Percentiles rank a stretch among this genome's conserved stretches.
Conservation (phyloP, 2,888 invertebrate species). For the Aporophyla lueneburgensis region DNA sequence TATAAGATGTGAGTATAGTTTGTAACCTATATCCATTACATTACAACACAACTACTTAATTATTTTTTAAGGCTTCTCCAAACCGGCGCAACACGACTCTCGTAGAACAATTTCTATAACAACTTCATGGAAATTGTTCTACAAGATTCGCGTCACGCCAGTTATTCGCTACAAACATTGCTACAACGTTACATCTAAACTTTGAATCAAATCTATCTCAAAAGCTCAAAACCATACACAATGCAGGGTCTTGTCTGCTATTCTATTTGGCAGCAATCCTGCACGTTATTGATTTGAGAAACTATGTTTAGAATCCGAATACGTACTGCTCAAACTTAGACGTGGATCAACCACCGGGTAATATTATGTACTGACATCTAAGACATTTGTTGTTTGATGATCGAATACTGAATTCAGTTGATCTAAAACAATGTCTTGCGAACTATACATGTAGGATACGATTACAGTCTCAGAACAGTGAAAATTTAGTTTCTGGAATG, state of each 20-base stretch:
- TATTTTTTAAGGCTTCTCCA: neutral
- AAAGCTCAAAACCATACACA: constrained; percentile 7
- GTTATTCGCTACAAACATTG: neutral
- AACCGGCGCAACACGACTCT: too few species aligned
- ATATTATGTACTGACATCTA: constrained; percentile 12
- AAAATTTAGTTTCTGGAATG: neutral
- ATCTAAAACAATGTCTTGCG: constrained; percentile 19
- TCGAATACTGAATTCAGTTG: constrained; percentile 16
- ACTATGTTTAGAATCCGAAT: constrained; percentile 41
- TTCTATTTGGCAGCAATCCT: constrained; percentile 47
- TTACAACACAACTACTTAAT: neutral
- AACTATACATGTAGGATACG: neutral
- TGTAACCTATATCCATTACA: neutral
- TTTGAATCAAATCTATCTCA: constrained; percentile 14
- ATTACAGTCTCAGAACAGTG: neutral
- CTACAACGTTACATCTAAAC: constrained; percentile 2
- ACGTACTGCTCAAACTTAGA: constrained; percentile 44
- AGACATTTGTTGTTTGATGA: constrained; percentile 11
- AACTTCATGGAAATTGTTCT: too few species aligned
- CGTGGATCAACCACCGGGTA: constrained; percentile 35
- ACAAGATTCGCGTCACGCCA: too few species aligned
- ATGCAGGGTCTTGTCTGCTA: constrained; percentile 14
- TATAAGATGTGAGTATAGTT: neutral
- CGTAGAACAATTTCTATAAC: too few species aligned
- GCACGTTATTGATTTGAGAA: constrained; percentile 40